Base-by-base conservation (phyloP, 2,113 vertebrate genomes). In the Dryoscopus gambensis region DNA sequence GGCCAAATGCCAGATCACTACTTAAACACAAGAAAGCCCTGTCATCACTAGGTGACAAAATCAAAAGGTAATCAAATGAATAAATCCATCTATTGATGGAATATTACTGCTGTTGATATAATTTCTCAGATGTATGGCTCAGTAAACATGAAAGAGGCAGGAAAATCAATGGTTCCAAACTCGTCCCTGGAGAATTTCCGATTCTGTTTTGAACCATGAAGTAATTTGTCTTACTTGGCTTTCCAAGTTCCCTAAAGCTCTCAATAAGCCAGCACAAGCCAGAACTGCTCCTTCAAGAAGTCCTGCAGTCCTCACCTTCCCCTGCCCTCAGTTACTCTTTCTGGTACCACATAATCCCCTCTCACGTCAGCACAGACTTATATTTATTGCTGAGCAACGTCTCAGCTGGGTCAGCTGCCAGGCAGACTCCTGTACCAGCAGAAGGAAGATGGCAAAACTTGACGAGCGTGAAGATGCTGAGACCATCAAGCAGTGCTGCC, bases 341-440 rank as follows among this genome's bases (percentile, higher is more conserved):
- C 83, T 95, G 90, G 79, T 39, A 75, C 59, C 30, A n/a, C 71
- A 65, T 88, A 94, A 92, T 86, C 59, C 76, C 75, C 39, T 81
- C 37, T 52, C 75, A 83, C 3, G 33, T 88, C 92, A 96, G 87
- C 79, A 68, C 40, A 85, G 53, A 15, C 77, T 67, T 93, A 49
- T 77, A 92, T 90, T 95, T 95, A 94, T 63, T 90, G 96, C 88
- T 88, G 75, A 93, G 82, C 55, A 83, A 57, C 3, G 0, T n/a
- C 57, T 65, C 56, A 37, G 40, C 87, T 82, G 84, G 52, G 63
- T 39, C 90, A 86, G 83, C 76, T 88, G 88, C 79, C 92, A 90
- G 65, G 20, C 27, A 59, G 10, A 42, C 52, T 42, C 83, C 24
- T 8, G 18, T 3, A 53, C 6, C 19, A 73, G 70, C 20, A 23